A percentile compares a stretch with the other conserved stretches of the same genome.
Conservation (phyloP, 2,797 vertebrate species). For the Lepilemur septentrionalis region DNA sequence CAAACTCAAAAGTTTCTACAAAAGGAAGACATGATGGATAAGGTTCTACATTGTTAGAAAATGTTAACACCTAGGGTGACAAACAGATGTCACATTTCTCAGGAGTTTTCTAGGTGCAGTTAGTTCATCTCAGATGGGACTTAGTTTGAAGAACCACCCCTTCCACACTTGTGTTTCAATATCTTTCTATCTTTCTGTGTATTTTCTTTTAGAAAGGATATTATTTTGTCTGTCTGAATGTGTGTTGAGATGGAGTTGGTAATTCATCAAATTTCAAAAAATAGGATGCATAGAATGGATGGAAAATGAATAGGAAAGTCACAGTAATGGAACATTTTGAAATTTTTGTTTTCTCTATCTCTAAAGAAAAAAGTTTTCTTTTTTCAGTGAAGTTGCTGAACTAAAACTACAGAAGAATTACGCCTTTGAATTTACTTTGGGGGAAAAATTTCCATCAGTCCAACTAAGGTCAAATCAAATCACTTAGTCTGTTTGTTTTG, state of each 20-base stretch:
- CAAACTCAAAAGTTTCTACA: background rate
- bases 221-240: background rate
- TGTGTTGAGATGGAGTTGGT: background rate
- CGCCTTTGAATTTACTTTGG: background rate
- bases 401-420: background rate
- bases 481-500: background rate
- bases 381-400: background rate
- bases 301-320: background rate
- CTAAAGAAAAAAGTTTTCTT: background rate
- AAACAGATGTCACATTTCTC: background rate
- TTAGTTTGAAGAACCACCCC: background rate
- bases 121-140: background rate
- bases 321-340: conserved; percentile 35
- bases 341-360: background rate
- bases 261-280: conserved; percentile 13
- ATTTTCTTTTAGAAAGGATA: conserved; percentile 24
- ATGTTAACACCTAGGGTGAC: background rate
- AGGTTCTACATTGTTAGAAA: background rate
- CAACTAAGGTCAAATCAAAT: background rate
- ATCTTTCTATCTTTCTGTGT: background rate
- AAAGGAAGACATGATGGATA: background rate
- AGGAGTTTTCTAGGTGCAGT: background rate
- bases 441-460: background rate
- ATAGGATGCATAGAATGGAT: background rate
- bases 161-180: background rate